Percentiles rank a stretch among this genome's conserved stretches.
Evolutionary conservation across 2,797 vertebrate species (phyloP).

Genomic region (Helicolenus hilgendorfi): DNA sequence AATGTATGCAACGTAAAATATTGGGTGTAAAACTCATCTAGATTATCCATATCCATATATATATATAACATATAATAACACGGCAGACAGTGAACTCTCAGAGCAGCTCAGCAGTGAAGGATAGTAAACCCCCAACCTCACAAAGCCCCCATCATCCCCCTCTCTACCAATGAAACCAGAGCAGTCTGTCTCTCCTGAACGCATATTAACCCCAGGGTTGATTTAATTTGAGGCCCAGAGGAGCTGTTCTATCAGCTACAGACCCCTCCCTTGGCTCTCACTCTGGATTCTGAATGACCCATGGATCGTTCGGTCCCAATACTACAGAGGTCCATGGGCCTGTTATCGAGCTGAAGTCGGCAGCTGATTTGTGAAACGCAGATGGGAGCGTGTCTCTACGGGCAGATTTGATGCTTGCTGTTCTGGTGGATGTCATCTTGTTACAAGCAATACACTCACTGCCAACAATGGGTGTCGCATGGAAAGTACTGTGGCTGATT

Average conservation of each 20-base stretch:
- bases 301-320: slow-evolving; percentile 9
- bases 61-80: too few relatives aligned
- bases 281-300: slow-evolving; percentile 41
- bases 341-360: slow-evolving; percentile 62
- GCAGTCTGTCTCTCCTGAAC: slow-evolving; percentile 1
- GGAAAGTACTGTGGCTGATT: neutral
- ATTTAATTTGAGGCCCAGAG: slow-evolving; percentile 76
- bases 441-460: slow-evolving; percentile 49
- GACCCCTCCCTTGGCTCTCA: slow-evolving; percentile 56
- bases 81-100: neutral
- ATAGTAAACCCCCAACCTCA: neutral
- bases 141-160: neutral
- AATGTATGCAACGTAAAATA: neutral
- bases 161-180: slow-evolving; percentile 4
- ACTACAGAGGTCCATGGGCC: slow-evolving; percentile 44
- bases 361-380: slow-evolving; percentile 57
- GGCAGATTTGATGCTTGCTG: slow-evolving; percentile 43
- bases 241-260: slow-evolving; percentile 63
- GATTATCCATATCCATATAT: slow-evolving; percentile 21
- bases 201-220: slow-evolving; percentile 54
- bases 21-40: neutral
- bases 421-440: slow-evolving; percentile 36
- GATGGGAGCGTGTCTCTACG: slow-evolving; percentile 28
- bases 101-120: neutral
- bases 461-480: slow-evolving; percentile 10